Evolutionary conservation across 2,113 vertebrate genomes (phyloP), one percentile per base, ranked within the genome.

Genomic region (Gnathonemus longibarbis): DNA sequence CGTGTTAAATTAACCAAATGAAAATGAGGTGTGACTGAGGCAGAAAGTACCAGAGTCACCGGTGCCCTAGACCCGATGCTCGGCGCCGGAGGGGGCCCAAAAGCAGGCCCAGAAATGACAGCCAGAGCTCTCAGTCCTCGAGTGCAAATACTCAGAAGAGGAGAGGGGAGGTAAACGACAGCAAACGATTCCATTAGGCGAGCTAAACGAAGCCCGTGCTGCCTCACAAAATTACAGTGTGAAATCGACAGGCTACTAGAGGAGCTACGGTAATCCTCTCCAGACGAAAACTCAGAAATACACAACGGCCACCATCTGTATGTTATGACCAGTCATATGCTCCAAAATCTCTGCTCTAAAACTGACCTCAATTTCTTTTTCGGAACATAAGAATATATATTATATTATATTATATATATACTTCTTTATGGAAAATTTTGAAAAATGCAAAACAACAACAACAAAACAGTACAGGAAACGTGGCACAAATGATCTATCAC

Each of bases 21-120:
- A 84, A 84, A 84, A 84, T 48, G 83, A 84, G 80, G 21, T 84
- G 83, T n/a, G 45, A 84, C 83, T 84, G 83, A 84, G 45, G 17
- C 83, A 24, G 39, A 84, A 39, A 77, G 74, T 80, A 48, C 45
- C 21, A 84, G 35, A 84, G 35, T 46, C 21, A 46, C 74, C 35
- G 13, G 74, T 70, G 74, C 74, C 35, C 35, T 80, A 80, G 11
- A 42, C 74, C 74, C 6, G 3, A 4, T 11, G 31, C 74, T 77
- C 11, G 15, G 35, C 35, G 17, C 70, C 70, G 2, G 31, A 27
- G 27, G 74, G 17, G 15, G 17, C 74, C 74, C 35, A 80, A 17
- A 42, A 80, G 15, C 15, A 0, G 35, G 35, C 13, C 31, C 35
- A 80, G 74, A 27, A 80, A 42, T 35, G 13, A 13, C 15, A 42